Conservation (phyloP, 2,113 vertebrate species). For the Aix galericulata region DNA sequence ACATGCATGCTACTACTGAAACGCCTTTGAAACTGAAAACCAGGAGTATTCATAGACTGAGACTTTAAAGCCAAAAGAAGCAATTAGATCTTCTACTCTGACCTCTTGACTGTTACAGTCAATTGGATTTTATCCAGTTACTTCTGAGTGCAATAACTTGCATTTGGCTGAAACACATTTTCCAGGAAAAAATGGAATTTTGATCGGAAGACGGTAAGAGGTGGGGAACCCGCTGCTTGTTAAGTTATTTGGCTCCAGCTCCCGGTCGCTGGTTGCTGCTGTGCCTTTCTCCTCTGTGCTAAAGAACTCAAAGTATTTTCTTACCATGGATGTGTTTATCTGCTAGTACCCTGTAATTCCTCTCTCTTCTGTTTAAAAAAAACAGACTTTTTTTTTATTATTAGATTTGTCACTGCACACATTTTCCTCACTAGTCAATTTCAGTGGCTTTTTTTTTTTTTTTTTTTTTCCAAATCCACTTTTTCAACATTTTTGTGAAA, state of each 20-base stretch:
- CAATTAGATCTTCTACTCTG: constrained; percentile 31
- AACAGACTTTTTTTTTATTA: neutral
- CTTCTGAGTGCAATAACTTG: neutral
- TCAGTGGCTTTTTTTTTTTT: neutral
- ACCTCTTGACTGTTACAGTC: neutral
- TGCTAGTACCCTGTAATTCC: neutral
- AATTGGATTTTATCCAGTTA: constrained; percentile 30
- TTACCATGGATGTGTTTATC: neutral
- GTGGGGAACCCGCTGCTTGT: constrained; percentile 23
- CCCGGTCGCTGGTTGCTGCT: neutral
- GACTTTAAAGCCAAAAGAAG: constrained; percentile 15
- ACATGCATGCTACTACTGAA: neutral
- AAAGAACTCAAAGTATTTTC: constrained; percentile 8
- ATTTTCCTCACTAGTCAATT: neutral
- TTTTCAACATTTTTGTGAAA: constrained; percentile 5
- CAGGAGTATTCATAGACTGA: neutral
- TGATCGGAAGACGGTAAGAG: neutral
- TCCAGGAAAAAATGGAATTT: constrained; percentile 4
- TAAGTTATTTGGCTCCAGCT: constrained; percentile 30
- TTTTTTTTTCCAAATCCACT: neutral
- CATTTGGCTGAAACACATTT: neutral
- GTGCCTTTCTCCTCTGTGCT: neutral
- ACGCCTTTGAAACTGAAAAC: constrained; percentile 7
- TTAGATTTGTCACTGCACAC: neutral
- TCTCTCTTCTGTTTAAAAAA: neutral